Evolutionary conservation across 2,113 vertebrate species (phyloP).

Genomic region (Chamaea fasciata): DNA sequence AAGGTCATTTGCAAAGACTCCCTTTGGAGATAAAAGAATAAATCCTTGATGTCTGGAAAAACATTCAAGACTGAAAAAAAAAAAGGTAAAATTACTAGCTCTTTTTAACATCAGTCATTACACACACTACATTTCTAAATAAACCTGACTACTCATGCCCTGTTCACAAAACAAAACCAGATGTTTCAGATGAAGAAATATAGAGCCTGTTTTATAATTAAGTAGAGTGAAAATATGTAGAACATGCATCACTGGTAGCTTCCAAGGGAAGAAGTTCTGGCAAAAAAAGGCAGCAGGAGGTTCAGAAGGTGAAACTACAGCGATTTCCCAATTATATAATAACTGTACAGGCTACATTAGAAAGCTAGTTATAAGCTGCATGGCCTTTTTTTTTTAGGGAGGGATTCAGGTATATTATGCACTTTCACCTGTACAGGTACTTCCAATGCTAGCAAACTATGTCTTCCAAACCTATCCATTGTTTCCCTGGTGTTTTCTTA

Average conservation of each 20-base stretch:
- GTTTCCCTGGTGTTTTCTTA: not conserved
- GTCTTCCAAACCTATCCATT: not conserved
- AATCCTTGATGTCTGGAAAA: conserved; percentile 36
- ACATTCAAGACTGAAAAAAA: not conserved
- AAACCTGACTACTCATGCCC: not conserved
- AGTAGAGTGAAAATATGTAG: not conserved
- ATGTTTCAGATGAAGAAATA: conserved; percentile 18
- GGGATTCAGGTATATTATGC: not conserved
- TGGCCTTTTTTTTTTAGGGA: not conserved
- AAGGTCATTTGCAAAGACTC: conserved; percentile 3
- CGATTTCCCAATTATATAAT: not conserved
- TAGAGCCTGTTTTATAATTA: conserved; percentile 5
- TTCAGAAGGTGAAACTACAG: not conserved
- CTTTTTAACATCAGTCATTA: conserved; percentile 36
- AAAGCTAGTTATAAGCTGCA: not conserved
- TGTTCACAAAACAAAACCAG: conserved; percentile 45
- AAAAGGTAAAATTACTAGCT: not conserved
- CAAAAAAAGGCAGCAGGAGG: not conserved
- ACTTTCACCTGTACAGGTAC: not conserved
- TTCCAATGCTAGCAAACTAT: not conserved
- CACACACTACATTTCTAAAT: conserved; percentile 25
- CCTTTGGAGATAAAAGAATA: conserved; percentile 36
- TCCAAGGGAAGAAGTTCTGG: not conserved
- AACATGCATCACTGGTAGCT: not conserved
- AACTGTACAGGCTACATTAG: not conserved